These are phyloP conservation scores for Pyxicephalus adspersus DNA, from an alignment of 2,113 vertebrate species.

Conservation along the genomic window DNA sequence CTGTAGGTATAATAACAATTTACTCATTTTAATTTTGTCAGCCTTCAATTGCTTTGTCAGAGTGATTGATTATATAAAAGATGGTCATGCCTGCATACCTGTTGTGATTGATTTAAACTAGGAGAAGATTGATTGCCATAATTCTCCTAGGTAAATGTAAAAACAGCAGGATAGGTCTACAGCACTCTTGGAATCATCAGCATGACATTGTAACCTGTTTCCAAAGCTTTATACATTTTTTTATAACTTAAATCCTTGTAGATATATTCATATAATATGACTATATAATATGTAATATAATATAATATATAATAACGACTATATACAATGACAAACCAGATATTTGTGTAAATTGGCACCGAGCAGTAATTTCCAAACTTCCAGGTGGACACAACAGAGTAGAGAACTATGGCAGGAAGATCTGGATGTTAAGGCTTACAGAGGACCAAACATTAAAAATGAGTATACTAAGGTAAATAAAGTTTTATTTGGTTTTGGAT, in stretches of 20 bases:
- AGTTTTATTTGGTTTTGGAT: too few species aligned
- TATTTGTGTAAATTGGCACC: background rate
- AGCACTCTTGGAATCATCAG: background rate
- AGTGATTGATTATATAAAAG: background rate
- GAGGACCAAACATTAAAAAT: too few species aligned
- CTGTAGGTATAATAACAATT: too few species aligned
- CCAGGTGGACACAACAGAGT: too few species aligned
- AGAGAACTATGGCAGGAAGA: too few species aligned
- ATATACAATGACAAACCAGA: slow-evolving; percentile 5
- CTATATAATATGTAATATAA: too few species aligned
- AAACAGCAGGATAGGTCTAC: background rate
- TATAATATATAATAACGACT: too few species aligned
- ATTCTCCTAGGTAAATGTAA: background rate
- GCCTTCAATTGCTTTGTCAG: background rate
- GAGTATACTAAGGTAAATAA: too few species aligned
- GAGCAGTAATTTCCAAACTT: too few species aligned
- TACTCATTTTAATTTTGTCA: background rate
- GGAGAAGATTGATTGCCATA: slow-evolving; percentile 2
- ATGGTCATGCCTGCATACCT: background rate
- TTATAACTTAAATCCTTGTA: too few species aligned
- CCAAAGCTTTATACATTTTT: too few species aligned
- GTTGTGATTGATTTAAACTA: slow-evolving; percentile 5
- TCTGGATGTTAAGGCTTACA: too few species aligned
- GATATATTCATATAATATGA: background rate
- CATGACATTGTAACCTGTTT: background rate